Conservation (phyloP, 2,797 vertebrate genomes). For the Fratercula arctica region DNA sequence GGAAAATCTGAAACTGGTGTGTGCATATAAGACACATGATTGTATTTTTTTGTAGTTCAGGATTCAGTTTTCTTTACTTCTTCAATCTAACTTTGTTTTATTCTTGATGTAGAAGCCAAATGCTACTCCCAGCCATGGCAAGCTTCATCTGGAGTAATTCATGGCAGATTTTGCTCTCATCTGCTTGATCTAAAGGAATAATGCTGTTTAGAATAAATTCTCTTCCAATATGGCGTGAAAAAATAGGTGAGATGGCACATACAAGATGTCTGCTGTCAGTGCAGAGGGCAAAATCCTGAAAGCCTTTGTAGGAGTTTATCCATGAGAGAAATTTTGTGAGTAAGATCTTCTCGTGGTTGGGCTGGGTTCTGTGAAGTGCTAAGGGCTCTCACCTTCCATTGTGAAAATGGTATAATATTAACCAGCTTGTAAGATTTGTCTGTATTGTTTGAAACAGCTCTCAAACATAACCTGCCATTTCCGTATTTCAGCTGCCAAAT, state of each 20-base stretch:
- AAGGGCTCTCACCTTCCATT: neutral
- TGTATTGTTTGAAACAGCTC: neutral
- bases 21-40: fast-evolving
- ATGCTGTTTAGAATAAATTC: neutral
- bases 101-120: neutral
- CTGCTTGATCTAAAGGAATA: neutral
- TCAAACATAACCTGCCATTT: neutral
- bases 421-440: neutral
- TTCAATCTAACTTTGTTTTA: neutral
- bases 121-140: neutral
- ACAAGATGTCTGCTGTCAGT: neutral
- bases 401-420: neutral
- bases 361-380: neutral
- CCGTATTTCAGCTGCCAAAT: neutral
- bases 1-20: neutral
- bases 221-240: neutral
- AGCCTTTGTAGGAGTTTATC: neutral
- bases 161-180: neutral
- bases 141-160: neutral
- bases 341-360: neutral
- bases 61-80: neutral
- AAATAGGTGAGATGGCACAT: neutral
- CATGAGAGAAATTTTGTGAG: neutral
- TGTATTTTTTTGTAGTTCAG: neutral
- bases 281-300: neutral